A percentile compares a stretch with the other conserved stretches of the same genome.
Evolutionary conservation across 2,797 vertebrate genomes (phyloP).

Genomic region (Heliangelus exortis): DNA sequence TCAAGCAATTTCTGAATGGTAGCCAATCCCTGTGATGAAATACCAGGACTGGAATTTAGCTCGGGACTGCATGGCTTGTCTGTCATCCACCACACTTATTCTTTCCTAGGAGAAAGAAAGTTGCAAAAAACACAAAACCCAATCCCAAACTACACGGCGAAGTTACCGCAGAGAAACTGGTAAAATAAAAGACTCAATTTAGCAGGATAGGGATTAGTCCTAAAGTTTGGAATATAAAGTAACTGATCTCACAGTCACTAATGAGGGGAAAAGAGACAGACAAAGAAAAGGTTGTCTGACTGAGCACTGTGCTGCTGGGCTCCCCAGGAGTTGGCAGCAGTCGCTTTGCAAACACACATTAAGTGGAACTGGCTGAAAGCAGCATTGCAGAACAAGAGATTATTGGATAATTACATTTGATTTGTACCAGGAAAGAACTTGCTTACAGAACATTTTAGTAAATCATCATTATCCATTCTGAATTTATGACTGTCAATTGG

Average conservation of each 20-base stretch:
- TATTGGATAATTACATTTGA: not conserved
- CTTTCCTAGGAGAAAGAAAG: not conserved
- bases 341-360: accelerated
- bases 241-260: not conserved
- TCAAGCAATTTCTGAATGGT: not conserved
- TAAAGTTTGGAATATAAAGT: not conserved
- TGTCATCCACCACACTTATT: not conserved
- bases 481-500: not conserved
- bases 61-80: not conserved
- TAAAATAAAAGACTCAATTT: accelerated
- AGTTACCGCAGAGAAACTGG: not conserved
- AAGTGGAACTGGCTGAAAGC: not conserved
- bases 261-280: not conserved
- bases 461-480: not conserved
- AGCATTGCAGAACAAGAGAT: not conserved
- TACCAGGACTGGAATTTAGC: not conserved
- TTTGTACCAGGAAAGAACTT: not conserved
- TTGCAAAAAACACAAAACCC: not conserved
- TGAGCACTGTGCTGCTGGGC: not conserved
- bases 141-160: not conserved
- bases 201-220: not conserved
- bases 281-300: not conserved
- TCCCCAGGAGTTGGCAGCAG: not conserved
- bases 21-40: not conserved
- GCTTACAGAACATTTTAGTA: not conserved